phyloP scores from a whole-genome alignment of 2,888 invertebrate genomes.

The Apodemia hepburni region DNA sequence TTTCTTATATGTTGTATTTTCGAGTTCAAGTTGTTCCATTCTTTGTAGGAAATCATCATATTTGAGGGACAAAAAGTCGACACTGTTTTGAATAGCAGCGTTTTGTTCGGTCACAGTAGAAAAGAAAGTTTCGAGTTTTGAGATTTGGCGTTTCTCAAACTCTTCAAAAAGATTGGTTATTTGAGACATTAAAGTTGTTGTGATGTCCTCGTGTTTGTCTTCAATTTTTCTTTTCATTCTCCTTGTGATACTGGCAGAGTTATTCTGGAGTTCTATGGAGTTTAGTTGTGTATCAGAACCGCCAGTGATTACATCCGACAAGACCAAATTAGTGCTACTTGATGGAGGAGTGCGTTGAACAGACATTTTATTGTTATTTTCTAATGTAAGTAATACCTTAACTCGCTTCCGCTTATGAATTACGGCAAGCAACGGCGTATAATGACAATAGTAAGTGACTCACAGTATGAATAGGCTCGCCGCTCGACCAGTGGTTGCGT shows the following conservation, averaged over 20 bases:
- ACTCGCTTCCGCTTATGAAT: too few species aligned
- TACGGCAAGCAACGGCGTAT: too few species aligned
- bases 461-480: too few species aligned
- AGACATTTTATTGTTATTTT: neutral
- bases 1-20: neutral
- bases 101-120: constrained; percentile 2
- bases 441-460: too few species aligned
- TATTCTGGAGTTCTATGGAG: neutral
- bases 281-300: neutral
- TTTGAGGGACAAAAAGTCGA: neutral
- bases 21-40: neutral
- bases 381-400: neutral
- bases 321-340: neutral
- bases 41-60: neutral
- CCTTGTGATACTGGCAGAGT: neutral
- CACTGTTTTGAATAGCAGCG: neutral
- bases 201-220: neutral
- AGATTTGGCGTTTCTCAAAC: neutral
- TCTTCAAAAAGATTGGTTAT: neutral
- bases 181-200: neutral
- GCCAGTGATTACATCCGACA: neutral
- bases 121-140: neutral
- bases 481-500: too few species aligned
- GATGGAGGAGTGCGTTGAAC: neutral
- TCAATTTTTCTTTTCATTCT: neutral